These are phyloP conservation scores for Cyanocitta stelleri DNA, from an alignment of 2,113 vertebrate genomes.

Conservation along the genomic window DNA sequence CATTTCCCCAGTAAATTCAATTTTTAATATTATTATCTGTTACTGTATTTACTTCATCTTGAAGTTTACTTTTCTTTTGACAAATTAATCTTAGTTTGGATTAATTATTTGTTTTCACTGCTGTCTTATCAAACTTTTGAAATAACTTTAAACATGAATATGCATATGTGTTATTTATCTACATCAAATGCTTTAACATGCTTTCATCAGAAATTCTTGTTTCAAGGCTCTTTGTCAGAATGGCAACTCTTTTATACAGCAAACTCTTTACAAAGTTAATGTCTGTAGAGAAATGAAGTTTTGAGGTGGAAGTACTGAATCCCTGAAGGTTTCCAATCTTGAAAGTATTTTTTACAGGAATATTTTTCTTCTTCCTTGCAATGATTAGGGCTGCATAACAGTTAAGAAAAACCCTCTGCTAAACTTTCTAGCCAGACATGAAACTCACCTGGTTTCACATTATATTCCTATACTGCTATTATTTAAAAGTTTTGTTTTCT, in stretches of 20 bases:
- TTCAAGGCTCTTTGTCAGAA: slow-evolving; percentile 37
- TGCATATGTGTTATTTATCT: slow-evolving; percentile 59
- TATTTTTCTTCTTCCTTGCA: background rate
- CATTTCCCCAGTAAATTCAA: background rate
- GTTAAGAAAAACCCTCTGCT: background rate
- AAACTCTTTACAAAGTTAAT: slow-evolving; percentile 14
- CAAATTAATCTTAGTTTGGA: background rate
- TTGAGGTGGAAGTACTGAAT: slow-evolving; percentile 38
- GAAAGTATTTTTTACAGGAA: background rate
- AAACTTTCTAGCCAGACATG: background rate
- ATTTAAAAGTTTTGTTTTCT: background rate
- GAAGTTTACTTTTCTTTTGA: background rate
- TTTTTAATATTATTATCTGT: background rate
- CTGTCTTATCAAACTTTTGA: background rate
- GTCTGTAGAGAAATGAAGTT: slow-evolving; percentile 22
- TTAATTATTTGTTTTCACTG: background rate
- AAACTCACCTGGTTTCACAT: background rate
- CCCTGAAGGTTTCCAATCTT: slow-evolving; percentile 1
- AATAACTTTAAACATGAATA: slow-evolving; percentile 49
- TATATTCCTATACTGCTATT: background rate
- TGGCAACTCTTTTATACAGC: background rate
- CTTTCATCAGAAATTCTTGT: slow-evolving; percentile 37
- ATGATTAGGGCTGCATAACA: background rate
- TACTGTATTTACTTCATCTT: background rate
- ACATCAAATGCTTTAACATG: slow-evolving; percentile 39